These are phyloP conservation scores for Pristionchus maxplancki DNA, from an alignment of 2,888 invertebrate genomes.

Conservation along the genomic window DNA sequence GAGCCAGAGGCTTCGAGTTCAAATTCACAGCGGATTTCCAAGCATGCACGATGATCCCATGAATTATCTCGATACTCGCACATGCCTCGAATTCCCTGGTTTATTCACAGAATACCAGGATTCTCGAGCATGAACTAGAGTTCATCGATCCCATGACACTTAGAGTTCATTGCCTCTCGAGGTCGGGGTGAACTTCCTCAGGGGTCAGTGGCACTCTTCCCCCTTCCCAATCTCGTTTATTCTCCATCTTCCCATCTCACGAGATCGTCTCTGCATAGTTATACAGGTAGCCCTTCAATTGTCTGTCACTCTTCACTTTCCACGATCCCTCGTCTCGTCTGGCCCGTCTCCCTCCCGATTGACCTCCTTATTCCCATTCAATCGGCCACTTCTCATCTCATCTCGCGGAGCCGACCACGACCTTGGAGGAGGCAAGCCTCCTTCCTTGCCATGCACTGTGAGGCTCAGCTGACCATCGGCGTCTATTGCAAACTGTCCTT, in stretches of 20 bases:
- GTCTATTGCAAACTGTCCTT: too few species aligned
- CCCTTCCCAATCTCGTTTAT: constrained; percentile 6
- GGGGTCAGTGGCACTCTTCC: background rate
- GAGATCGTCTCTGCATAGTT: constrained; percentile 14
- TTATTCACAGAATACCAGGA: too few species aligned
- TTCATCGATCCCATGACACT: too few species aligned
- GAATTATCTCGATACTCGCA: too few species aligned
- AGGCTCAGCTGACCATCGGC: background rate
- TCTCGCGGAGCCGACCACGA: background rate
- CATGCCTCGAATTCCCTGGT: too few species aligned
- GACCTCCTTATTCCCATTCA: constrained; percentile 25
- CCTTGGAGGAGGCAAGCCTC: background rate
- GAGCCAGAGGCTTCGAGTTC: too few species aligned
- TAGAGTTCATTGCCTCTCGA: background rate
- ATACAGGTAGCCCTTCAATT: constrained; percentile 18
- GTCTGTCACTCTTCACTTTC: background rate
- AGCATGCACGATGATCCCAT: too few species aligned
- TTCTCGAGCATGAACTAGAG: too few species aligned
- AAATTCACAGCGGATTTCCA: too few species aligned
- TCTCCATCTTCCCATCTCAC: background rate
- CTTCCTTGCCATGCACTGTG: background rate
- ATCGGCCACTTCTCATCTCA: constrained; percentile 16
- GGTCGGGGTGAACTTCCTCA: background rate
- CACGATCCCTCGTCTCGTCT: background rate
- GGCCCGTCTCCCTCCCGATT: background rate